Percentiles rank a stretch among this genome's conserved stretches.
Conservation (phyloP, 2,888 invertebrate species). For the Eulithis prunata region DNA sequence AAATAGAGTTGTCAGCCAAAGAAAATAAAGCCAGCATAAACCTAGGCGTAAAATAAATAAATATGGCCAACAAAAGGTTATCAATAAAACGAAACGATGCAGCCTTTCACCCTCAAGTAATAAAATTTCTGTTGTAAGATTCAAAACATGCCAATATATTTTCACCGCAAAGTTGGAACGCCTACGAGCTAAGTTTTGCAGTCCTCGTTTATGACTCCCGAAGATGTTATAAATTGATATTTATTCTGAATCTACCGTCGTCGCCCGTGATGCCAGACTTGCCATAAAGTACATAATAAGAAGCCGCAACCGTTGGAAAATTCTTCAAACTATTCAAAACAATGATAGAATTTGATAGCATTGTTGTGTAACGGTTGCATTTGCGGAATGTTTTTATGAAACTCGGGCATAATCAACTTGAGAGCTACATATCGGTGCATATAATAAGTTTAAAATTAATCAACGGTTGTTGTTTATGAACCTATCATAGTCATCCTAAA, state of each 20-base stretch:
- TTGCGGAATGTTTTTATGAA: not conserved
- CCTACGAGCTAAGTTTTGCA: conserved; percentile 33
- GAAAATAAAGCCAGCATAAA: not conserved
- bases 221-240: conserved; percentile 67
- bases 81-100: conserved; percentile 6
- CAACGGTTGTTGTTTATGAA: no score
- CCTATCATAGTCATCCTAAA: no score
- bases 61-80: not conserved
- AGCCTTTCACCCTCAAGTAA: not conserved
- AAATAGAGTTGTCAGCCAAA: not conserved
- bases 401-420: not conserved
- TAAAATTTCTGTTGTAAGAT: conserved; percentile 20
- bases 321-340: not conserved
- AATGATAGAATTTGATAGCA: not conserved
- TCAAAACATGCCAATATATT: conserved; percentile 27
- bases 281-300: no score
- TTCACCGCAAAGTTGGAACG: conserved; percentile 25
- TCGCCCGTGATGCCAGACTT: conserved; percentile 12
- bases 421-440: no score
- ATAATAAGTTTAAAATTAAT: no score
- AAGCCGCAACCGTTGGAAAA: no score
- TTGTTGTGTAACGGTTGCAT: not conserved
- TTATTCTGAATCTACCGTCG: conserved; percentile 54
- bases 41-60: not conserved
- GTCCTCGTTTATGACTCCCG: conserved; percentile 62